phyloP scores from a whole-genome alignment of 2,797 vertebrate genomes.

The Sebastolobus altivelis region DNA sequence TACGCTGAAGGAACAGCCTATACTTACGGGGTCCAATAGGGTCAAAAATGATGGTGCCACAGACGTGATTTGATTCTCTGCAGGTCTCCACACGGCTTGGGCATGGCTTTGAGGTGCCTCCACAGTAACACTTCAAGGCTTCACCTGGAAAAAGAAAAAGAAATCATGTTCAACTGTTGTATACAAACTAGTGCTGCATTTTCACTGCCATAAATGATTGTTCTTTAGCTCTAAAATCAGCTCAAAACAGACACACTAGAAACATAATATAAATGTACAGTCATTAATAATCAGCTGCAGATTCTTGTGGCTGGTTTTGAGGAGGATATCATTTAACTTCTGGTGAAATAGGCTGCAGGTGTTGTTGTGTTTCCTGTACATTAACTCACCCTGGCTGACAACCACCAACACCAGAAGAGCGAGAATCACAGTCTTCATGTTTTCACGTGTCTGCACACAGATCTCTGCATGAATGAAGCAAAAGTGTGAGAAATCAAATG shows the following conservation, averaged over 20 bases:
- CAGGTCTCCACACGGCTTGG: slow-evolving; percentile 5
- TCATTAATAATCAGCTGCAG: not conserved
- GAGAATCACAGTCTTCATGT: slow-evolving; percentile 59
- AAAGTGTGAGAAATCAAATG: not conserved
- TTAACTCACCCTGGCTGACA: slow-evolving; percentile 53
- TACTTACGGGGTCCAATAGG: not conserved
- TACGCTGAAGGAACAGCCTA: not conserved
- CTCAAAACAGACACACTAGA: not conserved
- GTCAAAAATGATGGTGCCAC: not conserved
- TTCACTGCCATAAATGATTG: not conserved
- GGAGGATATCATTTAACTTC: not conserved
- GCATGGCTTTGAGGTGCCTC: slow-evolving; percentile 1
- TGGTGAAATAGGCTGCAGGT: not conserved
- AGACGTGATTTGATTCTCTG: not conserved
- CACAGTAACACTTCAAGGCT: slow-evolving; percentile 43
- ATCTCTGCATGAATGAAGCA: not conserved
- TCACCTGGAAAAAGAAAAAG: slow-evolving; percentile 27
- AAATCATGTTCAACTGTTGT: not conserved
- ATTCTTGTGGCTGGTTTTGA: not conserved
- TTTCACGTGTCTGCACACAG: not conserved
- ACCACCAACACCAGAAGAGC: slow-evolving; percentile 40
- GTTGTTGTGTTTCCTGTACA: not conserved
- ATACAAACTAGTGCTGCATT: not conserved
- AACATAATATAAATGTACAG: not conserved
- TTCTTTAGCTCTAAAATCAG: not conserved